Conservation (phyloP, 2,888 invertebrate species). For the Drosophila yooni region DNA sequence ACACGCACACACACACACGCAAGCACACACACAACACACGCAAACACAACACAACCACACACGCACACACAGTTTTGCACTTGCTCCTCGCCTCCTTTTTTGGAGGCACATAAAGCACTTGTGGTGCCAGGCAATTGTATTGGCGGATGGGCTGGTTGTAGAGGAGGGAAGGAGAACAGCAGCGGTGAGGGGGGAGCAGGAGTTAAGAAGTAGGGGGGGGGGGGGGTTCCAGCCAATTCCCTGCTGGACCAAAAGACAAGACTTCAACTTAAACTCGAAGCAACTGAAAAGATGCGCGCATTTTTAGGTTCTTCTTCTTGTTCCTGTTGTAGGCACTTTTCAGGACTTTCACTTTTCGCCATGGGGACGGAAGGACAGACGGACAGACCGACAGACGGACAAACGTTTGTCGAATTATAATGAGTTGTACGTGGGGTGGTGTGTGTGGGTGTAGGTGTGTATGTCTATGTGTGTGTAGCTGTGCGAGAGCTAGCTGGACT, state of each 20-base stretch:
- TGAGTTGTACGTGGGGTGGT: conserved; percentile 48
- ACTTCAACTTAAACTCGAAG: conserved; percentile 14
- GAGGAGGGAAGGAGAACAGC: not conserved
- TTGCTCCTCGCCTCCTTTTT: not conserved
- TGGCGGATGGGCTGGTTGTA: conserved; percentile 10
- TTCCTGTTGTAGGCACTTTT: conserved; percentile 52
- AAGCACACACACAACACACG: too few relatives aligned
- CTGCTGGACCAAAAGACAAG: conserved; percentile 18
- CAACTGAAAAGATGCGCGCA: conserved; percentile 48
- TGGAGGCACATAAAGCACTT: conserved; percentile 53
- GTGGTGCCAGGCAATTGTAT: conserved; percentile 58
- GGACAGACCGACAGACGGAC: not conserved
- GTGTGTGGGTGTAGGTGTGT: not conserved
- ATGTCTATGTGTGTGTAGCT: not conserved
- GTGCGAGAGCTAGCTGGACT: not conserved
- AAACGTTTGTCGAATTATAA: conserved; percentile 57
- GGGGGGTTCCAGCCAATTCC: conserved; percentile 5
- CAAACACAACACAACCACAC: conserved; percentile 4
- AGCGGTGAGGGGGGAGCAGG: not conserved
- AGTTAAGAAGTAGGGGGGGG: not conserved
- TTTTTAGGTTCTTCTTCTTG: conserved; percentile 48
- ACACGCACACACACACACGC: conserved; percentile 5
- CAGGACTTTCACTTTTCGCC: conserved; percentile 70
- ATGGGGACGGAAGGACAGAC: conserved; percentile 9
- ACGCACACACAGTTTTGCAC: conserved; percentile 1